Conservation (phyloP, 2,888 invertebrate species). For the Pandemis heparana region DNA sequence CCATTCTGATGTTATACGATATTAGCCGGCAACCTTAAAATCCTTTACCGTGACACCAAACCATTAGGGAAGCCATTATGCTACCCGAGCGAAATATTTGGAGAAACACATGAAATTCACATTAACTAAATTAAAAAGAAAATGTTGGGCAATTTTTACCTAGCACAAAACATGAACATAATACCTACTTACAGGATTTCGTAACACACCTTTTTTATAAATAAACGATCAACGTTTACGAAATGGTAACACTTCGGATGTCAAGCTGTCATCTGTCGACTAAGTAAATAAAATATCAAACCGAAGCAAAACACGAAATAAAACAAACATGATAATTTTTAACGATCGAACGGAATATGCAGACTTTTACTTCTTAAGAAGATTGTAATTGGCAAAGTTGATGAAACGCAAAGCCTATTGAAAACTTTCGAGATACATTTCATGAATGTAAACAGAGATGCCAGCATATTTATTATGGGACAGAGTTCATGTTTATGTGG, state of each 20-base stretch:
- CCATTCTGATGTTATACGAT: background rate
- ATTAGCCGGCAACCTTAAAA: constrained; percentile 12
- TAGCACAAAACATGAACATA: background rate
- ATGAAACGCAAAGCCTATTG: constrained; percentile 2
- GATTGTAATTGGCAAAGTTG: constrained; percentile 10
- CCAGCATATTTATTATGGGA: constrained; percentile 5
- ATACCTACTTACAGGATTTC: background rate
- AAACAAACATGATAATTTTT: background rate
- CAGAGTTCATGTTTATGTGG: background rate
- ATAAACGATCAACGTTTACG: background rate
- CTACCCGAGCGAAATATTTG: constrained; percentile 8
- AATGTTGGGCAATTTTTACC: background rate
- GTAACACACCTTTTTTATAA: background rate
- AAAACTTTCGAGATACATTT: background rate
- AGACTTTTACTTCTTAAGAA: background rate
- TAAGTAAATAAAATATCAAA: background rate
- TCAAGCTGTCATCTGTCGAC: background rate
- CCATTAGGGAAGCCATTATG: constrained; percentile 25
- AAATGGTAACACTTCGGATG: background rate
- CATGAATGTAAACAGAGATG: constrained; percentile 1
- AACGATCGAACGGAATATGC: background rate
- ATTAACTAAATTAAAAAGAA: constrained; percentile 29
- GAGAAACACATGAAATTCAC: constrained; percentile 22
- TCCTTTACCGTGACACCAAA: constrained; percentile 18
- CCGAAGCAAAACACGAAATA: background rate